phyloP scores from a whole-genome alignment of 2,888 invertebrate species.

The Drosophila colorata region DNA sequence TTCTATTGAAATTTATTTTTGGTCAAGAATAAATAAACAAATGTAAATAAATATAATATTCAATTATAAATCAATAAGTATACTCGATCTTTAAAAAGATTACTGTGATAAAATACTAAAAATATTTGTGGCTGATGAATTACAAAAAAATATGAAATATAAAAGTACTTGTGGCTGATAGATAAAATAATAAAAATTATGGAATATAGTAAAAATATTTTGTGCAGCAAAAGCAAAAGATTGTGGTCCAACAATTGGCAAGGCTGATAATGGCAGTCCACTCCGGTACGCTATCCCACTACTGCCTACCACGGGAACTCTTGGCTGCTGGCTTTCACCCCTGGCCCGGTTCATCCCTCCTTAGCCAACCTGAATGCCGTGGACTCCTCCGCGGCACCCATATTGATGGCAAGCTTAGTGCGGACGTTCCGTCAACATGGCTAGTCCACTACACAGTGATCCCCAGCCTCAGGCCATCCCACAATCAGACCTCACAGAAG shows the following conservation, averaged over 20 bases:
- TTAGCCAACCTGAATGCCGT: constrained; percentile 95
- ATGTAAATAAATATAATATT: no score
- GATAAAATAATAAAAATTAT: constrained; percentile 1
- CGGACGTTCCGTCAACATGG: constrained; percentile 96
- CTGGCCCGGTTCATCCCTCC: constrained; percentile 99
- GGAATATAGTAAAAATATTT: constrained; percentile 4
- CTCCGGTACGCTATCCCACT: constrained; percentile 99
- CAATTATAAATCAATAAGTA: no score
- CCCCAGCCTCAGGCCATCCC: constrained; percentile 97
- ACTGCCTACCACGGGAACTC: constrained; percentile 99
- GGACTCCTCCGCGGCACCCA: constrained; percentile 95
- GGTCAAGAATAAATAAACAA: no score
- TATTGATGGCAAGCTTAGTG: constrained; percentile 99
- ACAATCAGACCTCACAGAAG: constrained; percentile 96
- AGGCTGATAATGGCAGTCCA: constrained; percentile 95
- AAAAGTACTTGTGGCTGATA: no score
- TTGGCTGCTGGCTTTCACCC: constrained; percentile 99
- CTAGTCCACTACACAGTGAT: constrained; percentile 87
- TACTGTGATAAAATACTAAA: no score
- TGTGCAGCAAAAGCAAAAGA: constrained; percentile 87
- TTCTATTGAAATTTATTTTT: no score
- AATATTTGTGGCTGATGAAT: no score
- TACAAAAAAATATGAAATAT: no score
- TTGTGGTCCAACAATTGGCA: constrained; percentile 91
- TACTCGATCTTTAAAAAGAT: no score